These are phyloP conservation scores for Upupa epops DNA, from an alignment of 2,113 vertebrate genomes.

Conservation along the genomic window DNA sequence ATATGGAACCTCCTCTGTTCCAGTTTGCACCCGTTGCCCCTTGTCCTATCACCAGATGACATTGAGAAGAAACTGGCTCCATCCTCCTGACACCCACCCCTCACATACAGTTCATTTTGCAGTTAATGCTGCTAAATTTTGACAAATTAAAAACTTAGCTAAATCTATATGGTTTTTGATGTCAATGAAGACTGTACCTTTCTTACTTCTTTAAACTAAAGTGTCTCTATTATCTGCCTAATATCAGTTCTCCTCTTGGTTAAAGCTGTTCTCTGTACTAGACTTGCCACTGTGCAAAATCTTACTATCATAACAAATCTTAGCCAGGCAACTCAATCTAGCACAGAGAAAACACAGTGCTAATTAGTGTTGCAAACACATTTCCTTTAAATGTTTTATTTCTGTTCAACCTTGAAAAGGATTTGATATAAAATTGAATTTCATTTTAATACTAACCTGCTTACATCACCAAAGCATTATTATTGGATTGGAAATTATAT, in stretches of 20 bases:
- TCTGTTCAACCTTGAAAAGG: conserved; percentile 4
- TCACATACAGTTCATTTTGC: neutral
- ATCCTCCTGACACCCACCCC: no score
- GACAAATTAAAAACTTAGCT: neutral
- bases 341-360: neutral
- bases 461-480: neutral
- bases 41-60: no score
- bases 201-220: neutral
- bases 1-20: no score
- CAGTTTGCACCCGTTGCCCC: no score
- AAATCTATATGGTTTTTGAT: neutral
- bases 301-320: neutral
- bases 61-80: no score
- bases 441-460: neutral
- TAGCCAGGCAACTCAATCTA: neutral
- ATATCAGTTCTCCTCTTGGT: neutral
- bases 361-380: neutral
- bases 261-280: neutral
- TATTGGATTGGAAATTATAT: neutral
- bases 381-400: neutral
- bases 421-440: neutral
- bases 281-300: neutral
- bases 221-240: neutral
- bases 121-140: neutral
- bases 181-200: neutral